A percentile compares a stretch with the other conserved stretches of the same genome.
Conservation (phyloP, 1,140 invertebrate genomes). For the Drosophila erecta region DNA sequence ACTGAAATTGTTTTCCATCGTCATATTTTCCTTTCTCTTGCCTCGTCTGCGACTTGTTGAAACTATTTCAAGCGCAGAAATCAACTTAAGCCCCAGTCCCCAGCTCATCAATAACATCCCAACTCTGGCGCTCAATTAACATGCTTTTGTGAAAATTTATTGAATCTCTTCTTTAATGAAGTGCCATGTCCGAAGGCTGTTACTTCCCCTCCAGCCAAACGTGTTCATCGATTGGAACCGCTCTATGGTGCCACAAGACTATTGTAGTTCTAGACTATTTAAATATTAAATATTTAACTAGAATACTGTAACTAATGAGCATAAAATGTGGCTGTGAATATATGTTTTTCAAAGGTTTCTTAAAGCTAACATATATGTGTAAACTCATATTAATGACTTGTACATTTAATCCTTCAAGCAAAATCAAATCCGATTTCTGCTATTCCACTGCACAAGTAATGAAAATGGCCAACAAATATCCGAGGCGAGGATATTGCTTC, state of each 20-base stretch:
- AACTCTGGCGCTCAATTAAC: slow-evolving; percentile 42
- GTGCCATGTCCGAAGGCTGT: slow-evolving; percentile 9
- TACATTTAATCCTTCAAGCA: too few species aligned
- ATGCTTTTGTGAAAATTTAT: slow-evolving; percentile 55
- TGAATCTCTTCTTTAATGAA: slow-evolving; percentile 48
- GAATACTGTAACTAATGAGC: too few species aligned
- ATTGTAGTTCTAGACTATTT: too few species aligned
- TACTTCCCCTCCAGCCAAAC: not conserved
- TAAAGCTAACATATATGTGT: too few species aligned
- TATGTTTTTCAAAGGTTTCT: too few species aligned
- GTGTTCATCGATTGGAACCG: not conserved
- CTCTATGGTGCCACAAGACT: not conserved
- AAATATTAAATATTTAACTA: too few species aligned
- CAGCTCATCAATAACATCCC: slow-evolving; percentile 21
- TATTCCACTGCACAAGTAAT: slow-evolving; percentile 8
- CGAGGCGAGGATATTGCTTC: not conserved
- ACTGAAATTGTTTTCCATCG: slow-evolving; percentile 50
- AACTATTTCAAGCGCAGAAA: slow-evolving; percentile 57
- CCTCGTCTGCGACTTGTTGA: slow-evolving; percentile 49
- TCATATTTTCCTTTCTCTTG: slow-evolving; percentile 27
- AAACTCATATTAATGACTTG: too few species aligned
- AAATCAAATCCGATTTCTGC: too few species aligned
- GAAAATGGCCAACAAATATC: not conserved
- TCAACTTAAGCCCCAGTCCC: not conserved
- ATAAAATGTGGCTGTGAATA: too few species aligned